Evolutionary conservation across 1,140 invertebrate species (phyloP), one percentile per base, ranked within the genome.

Genomic region (Heliconius hewitsoni): DNA sequence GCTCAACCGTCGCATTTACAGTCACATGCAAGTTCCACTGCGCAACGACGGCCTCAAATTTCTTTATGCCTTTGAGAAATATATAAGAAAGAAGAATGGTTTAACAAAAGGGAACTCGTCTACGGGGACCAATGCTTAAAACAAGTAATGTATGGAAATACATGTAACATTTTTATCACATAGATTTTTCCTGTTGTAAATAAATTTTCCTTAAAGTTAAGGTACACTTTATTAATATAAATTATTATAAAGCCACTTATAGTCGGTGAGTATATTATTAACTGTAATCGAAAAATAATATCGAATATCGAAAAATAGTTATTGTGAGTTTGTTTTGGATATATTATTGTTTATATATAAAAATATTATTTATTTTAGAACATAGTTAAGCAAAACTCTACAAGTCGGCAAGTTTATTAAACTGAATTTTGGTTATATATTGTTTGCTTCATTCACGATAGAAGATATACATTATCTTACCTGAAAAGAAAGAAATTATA

Each of bases 401-500:
- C 6, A 37, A 37, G 34, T 37, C 34, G 6, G 6, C 34, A 37
- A 37, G 6, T 37, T 37, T 37, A 37, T 37, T 6, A 37, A 8
- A 37, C 34, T 37, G 8, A 37, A 37, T 8, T 37, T 37, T 37
- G 34, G 6, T 37, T 8, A 55, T 55, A 55, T 19, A 55, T 55
- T 57, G 11, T 23, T 57, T 57, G 55, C 60, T 66, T 16, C 57
- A 70, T 66, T 27, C 74, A 34, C 9, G 74, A 23, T 60, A 60
- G 57, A 66, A 66, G 60, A 66, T 18, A 66, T 66, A 30, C 60
- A 30, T 66, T 30, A 66, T 66, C 78, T 79, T 79, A 79, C 78
- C 78, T 79, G 78, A 75, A 79, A 79, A 79, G 73, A 73, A 57
- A 73, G 60, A 72, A 57, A 66, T 57, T 57, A 79, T 66, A 70